Base-by-base conservation (phyloP, 2,888 invertebrate genomes). In the Mythimna lalbum region DNA sequence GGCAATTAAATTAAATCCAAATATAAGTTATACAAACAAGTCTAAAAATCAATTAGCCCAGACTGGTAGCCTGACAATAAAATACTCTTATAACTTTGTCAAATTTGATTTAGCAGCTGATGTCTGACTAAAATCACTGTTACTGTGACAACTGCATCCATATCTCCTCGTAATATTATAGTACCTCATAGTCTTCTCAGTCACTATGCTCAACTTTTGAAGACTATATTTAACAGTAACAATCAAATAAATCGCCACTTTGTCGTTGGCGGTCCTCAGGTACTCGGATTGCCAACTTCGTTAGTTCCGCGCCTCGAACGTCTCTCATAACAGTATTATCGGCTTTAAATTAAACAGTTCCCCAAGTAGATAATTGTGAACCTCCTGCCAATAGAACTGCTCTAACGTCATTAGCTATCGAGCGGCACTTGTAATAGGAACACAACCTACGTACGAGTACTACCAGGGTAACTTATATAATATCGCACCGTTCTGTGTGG, bases 301-400 rank as follows among this genome's bases (percentile, higher is more conserved):
- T 83, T 85, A 83, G 69, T 67, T 63, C 53, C 39, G 31, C 49
- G 68, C 59, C 69, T 63, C 63, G 61, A 70, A 66, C 70, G 74
- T 72, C 76, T 72, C 70, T 73, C 73, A 85, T 84, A 85, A 85
- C 76, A 75, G 52, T 56, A 80, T 84, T 84, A 84, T 84, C 84
- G 82, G 70, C 78, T 84, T 86, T 78, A 82, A 83, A 86, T 84
- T 84, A 78, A 78, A 84, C 78, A 84, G 72, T 64, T 81, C 71
- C 69, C 73, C 80, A 75, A 83, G 86, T 71, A 76, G 79, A 57
- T 85, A 81, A 82, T 80, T 82, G 63, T 70, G 74, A 65, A 76
- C 73, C 79, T 80, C 78, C 75, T 60, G 78, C 80, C 77, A 65
- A 85, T 83, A 80, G 73, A 69, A 73, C 71, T 63, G 77, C 75